Evolutionary conservation across 2,888 invertebrate species (phyloP).

Genomic region (Nasonovia ribisnigri): DNA sequence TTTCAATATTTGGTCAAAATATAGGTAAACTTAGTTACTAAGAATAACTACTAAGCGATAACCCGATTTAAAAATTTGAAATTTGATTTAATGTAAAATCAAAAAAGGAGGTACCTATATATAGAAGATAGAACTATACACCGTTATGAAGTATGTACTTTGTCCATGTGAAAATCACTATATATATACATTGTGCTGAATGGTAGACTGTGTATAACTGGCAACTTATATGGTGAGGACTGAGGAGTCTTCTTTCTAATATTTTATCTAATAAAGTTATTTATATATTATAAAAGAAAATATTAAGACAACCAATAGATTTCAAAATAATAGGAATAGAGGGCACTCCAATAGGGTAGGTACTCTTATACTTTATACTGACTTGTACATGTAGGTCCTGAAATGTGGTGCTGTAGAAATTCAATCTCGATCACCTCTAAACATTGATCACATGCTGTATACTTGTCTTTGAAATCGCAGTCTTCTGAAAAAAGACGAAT

Average conservation of each 20-base stretch:
- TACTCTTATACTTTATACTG: slow-evolving; percentile 34
- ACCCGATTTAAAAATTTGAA: not conserved
- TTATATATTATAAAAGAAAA: too few relatives aligned
- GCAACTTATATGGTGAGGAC: too few relatives aligned
- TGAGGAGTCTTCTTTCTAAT: too few relatives aligned
- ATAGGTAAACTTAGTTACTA: not conserved
- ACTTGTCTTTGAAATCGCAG: slow-evolving; percentile 80
- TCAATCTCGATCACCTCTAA: slow-evolving; percentile 74
- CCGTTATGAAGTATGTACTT: not conserved
- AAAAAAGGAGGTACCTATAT: not conserved
- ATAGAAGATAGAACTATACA: not conserved
- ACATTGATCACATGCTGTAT: slow-evolving; percentile 80
- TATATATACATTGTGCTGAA: not conserved
- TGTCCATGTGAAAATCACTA: not conserved
- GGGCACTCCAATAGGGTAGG: not conserved
- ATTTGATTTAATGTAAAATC: not conserved
- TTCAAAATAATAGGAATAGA: too few relatives aligned
- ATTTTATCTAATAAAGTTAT: too few relatives aligned
- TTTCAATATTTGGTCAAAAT: not conserved
- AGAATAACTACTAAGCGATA: not conserved
- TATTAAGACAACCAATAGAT: too few relatives aligned
- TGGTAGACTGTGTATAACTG: too few relatives aligned
- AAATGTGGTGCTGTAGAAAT: slow-evolving; percentile 66
- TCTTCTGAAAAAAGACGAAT: slow-evolving; percentile 73
- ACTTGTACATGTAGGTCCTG: slow-evolving; percentile 64